Evolutionary conservation across 2,797 vertebrate species (phyloP).

Genomic region (Nyctibius grandis): DNA sequence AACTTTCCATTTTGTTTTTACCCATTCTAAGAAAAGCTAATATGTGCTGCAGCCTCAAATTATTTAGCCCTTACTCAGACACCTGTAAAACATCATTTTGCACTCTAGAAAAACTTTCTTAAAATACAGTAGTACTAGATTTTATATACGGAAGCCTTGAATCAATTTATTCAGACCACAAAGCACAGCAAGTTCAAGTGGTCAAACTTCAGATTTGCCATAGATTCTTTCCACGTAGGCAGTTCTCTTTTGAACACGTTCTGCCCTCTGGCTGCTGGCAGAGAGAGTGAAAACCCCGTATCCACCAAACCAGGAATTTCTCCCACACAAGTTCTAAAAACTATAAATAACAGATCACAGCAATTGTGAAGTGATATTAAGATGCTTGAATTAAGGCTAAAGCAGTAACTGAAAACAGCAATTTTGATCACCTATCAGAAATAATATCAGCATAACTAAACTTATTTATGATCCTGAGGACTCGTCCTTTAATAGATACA

Average conservation of each 20-base stretch:
- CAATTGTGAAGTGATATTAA: not conserved
- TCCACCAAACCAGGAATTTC: not conserved
- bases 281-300: not conserved
- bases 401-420: not conserved
- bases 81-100: not conserved
- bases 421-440: not conserved
- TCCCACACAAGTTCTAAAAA: not conserved
- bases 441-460: not conserved
- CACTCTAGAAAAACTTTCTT: not conserved
- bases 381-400: not conserved
- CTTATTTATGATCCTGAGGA: not conserved
- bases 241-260: not conserved
- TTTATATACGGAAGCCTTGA: not conserved
- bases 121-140: not conserved
- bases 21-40: not conserved
- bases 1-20: not conserved
- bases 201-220: not conserved
- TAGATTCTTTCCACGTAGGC: accelerated
- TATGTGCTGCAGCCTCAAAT: not conserved
- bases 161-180: not conserved
- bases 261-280: not conserved
- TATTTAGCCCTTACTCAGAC: not conserved
- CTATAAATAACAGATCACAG: not conserved
- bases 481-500: not conserved
- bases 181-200: not conserved